Base-by-base conservation (phyloP, 1,140 invertebrate species). In the Bombus impatiens region DNA sequence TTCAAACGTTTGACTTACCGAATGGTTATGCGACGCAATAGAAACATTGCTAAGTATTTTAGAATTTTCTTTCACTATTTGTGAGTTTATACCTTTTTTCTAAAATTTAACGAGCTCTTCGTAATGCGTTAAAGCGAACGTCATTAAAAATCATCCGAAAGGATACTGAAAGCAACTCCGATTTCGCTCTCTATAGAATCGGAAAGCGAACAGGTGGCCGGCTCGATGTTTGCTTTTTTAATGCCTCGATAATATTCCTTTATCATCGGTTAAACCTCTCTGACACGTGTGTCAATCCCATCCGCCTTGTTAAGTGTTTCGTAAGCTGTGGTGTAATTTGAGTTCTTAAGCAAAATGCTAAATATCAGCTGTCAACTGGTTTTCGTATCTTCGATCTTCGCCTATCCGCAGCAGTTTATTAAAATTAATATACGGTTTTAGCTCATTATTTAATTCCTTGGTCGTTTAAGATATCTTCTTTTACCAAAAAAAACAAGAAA, bases 341-440 rank as follows among this genome's bases (percentile, higher is more conserved):
- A 47, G 3, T 75, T 67, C 72, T 32, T 15, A 22, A 8, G 35
- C 75, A n/a, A 42, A 62, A 37, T 42, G 76, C 12, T 62, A 77
- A 77, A 77, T 37, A 59, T 77, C 47, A 59, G 22, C 75, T 59
- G 75, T 77, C 75, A 77, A 59, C 44, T 53, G 44, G 74, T 28
- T 37, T 8, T 57, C 25, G 32, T 15, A 37, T 57, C 47, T 25
- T 57, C 18, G 6, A 57, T 57, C 44, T 37, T 25, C 75, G 32
- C 18, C 32, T 76, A 53, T 40, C 22, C 28, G 6, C 70, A 4
- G 44, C 15, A 18, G 25, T 59, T 77, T 44, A 75, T 42, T 75
- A 40, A 75, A 44, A 47, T 32, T 47, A 32, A 75, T 32, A 44
- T 12, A 32, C 28, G 72, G 9, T 18, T 44, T 75, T 70, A 25